Conservation (phyloP, 2,888 invertebrate genomes). For the Ectobius pallidus region DNA sequence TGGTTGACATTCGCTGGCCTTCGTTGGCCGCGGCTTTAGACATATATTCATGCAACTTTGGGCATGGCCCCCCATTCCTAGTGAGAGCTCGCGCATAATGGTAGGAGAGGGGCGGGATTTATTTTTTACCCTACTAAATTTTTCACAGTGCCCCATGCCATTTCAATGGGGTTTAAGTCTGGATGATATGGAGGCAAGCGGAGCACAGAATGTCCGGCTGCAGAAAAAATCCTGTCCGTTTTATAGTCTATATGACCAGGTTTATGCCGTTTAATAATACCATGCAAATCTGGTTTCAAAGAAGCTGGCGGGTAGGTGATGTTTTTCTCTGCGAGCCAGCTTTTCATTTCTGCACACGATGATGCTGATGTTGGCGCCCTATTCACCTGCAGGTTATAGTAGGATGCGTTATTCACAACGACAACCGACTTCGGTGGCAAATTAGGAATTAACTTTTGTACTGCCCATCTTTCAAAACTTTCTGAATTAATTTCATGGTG, state of each 20-base stretch:
- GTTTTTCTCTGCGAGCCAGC: neutral
- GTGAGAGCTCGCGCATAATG: no score
- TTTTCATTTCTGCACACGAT: neutral
- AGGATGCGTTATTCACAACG: neutral
- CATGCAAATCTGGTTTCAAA: neutral
- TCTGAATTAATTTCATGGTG: neutral
- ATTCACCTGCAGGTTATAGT: neutral
- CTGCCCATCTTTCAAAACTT: neutral
- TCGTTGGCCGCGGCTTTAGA: no score
- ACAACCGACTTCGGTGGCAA: neutral
- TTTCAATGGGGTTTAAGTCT: neutral
- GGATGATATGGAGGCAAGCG: neutral
- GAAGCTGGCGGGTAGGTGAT: neutral
- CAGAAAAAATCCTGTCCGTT: neutral
- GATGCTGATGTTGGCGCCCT: neutral
- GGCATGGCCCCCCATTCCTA: no score
- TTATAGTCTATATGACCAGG: neutral
- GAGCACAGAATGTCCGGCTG: neutral
- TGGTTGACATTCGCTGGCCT: no score
- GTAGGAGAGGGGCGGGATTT: no score
- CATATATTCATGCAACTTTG: no score
- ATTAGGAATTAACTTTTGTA: neutral
- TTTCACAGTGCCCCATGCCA: neutral
- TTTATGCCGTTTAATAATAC: neutral
- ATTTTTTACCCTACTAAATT: neutral